Base-by-base conservation (phyloP, 2,888 invertebrate species). In the Cosmia trapezina region DNA sequence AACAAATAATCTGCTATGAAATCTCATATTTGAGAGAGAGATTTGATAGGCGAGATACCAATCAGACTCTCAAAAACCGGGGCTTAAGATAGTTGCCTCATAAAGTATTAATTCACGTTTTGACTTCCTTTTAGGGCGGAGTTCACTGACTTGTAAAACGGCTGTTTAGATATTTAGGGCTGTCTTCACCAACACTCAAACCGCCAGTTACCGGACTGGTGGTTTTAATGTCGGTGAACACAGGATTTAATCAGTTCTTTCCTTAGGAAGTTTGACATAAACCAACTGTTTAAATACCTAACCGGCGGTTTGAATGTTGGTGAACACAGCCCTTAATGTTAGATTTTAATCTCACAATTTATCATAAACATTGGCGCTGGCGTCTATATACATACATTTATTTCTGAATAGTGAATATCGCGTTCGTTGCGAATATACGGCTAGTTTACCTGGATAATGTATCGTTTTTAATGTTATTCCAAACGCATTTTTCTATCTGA, bases 41-140 rank as follows among this genome's bases (percentile, higher is more conserved):
- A 73, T 47, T 75, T 63, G 28, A 14, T n/a, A 22, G 11, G 6
- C 43, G 22, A 45, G 41, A 37, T 47, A 77, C 1, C 17, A n/a
- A 41, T 41, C 37, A 17, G 37, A 4, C 45, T 56, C 17, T 43
- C 45, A 11, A n/a, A 68, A 59, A 28, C 17, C n/a, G 19, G 41
- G 22, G 22, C 33, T 43, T 17, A 49, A 33, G 22, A 47, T 57
- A 60, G 6, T 63, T 60, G 53, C 47, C 51, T 73, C 45, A 6
- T 19, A 64, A 60, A 80, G 73, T 67, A 66, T 80, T 66, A 59
- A 67, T 62, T 65, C 57, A 74, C 56, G 17, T 47, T 62, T 51
- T 53, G 47, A 67, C 62, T 77, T 79, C 65, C 56, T 66, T 65
- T 53, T 28, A 28, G 28, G 28, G 28, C 28, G 28, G 3, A 28